phyloP scores from a whole-genome alignment of 1,140 invertebrate species.

The Cydia amplana region DNA sequence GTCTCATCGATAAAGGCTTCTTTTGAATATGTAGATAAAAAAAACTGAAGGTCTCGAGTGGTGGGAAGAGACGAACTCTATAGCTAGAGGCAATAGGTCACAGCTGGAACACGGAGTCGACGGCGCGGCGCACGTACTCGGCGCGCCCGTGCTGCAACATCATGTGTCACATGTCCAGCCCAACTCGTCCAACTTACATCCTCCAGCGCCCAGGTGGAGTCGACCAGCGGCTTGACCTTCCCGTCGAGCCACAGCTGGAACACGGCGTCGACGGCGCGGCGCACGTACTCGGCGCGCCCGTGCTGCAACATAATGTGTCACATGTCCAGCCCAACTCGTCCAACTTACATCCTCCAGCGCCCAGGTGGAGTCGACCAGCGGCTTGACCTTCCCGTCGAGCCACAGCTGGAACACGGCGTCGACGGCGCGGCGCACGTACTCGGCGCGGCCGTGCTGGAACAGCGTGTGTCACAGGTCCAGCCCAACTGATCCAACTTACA shows the following conservation, averaged over 20 bases:
- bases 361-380: conserved; percentile 91
- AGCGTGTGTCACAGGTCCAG: too few species aligned
- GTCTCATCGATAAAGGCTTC: too few species aligned
- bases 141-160: conserved; percentile 78
- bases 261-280: conserved; percentile 84
- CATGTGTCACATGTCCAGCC: neutral
- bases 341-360: conserved; percentile 87
- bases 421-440: conserved; percentile 85
- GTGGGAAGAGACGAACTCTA: too few species aligned
- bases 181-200: conserved; percentile 78
- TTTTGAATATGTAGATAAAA: too few species aligned
- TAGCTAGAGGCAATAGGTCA: conserved; percentile 67
- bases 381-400: conserved; percentile 87
- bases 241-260: conserved; percentile 86
- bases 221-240: conserved; percentile 90
- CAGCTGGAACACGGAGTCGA: conserved; percentile 86
- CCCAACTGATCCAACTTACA: conserved; percentile 72
- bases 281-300: conserved; percentile 86
- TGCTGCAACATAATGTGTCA: too few species aligned
- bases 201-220: conserved; percentile 92
- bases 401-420: conserved; percentile 87
- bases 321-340: neutral
- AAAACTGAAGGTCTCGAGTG: too few species aligned
- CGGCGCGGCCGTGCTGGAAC: conserved; percentile 82
- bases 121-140: conserved; percentile 84